Conservation (phyloP, 2,797 vertebrate genomes). For the Peromyscus melanophrys region DNA sequence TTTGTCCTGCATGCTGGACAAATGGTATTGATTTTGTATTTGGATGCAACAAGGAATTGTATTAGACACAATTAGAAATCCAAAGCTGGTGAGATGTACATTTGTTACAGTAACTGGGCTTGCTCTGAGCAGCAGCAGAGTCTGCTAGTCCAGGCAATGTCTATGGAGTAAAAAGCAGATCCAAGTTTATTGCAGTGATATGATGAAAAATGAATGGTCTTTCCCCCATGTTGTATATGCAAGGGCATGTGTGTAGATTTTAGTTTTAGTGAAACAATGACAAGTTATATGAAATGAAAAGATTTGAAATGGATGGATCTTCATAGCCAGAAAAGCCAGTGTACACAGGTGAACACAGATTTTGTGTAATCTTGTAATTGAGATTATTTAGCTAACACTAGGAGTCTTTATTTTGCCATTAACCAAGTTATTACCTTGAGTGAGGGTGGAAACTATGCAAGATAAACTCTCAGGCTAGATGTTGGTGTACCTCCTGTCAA, state of each 20-base stretch:
- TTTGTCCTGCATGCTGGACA: constrained; percentile 96
- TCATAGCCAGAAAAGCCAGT: constrained; percentile 63
- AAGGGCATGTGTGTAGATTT: constrained; percentile 56
- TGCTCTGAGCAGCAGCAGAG: constrained; percentile 76
- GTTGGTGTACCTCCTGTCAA: constrained; percentile 81
- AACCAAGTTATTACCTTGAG: constrained; percentile 78
- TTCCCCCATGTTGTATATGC: not conserved
- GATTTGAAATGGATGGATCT: constrained; percentile 66
- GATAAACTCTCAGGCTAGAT: constrained; percentile 81
- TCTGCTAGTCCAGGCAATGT: constrained; percentile 68
- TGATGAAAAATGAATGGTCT: constrained; percentile 72
- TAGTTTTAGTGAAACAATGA: constrained; percentile 73
- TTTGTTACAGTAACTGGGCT: constrained; percentile 88
- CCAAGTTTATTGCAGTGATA: constrained; percentile 77
- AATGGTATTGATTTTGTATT: constrained; percentile 98
- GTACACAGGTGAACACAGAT: constrained; percentile 56
- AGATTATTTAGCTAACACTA: constrained; percentile 69
- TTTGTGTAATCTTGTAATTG: constrained; percentile 76
- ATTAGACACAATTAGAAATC: constrained; percentile 97
- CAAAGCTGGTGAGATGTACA: constrained; percentile 91
- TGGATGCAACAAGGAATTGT: constrained; percentile 96
- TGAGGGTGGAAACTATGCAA: constrained; percentile 26
- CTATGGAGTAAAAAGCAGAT: constrained; percentile 74
- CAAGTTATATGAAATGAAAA: constrained; percentile 60
- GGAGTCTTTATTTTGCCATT: constrained; percentile 67